Evolutionary conservation across 2,888 invertebrate species (phyloP).

Genomic region (Cephalotes varians): DNA sequence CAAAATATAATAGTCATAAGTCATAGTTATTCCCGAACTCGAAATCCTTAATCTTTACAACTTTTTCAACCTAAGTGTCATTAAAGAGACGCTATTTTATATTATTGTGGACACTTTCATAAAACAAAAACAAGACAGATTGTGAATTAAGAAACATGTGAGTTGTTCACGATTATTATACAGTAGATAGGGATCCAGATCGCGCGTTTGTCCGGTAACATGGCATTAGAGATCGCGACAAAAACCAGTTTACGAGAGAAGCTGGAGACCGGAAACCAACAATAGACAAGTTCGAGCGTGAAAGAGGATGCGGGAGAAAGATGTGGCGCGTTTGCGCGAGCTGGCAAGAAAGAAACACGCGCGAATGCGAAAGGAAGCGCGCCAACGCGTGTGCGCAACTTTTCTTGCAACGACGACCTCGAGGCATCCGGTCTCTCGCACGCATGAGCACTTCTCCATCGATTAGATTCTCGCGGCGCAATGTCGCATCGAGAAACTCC

Average conservation of each 20-base stretch:
- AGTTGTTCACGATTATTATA: constrained; percentile 15
- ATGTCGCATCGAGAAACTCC: constrained; percentile 62
- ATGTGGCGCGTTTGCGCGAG: constrained; percentile 26
- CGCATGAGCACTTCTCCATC: constrained; percentile 60
- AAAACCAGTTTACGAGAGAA: constrained; percentile 47
- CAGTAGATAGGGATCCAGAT: constrained; percentile 17
- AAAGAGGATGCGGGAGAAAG: constrained; percentile 48
- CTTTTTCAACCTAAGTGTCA: background rate
- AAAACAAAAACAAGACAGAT: constrained; percentile 7
- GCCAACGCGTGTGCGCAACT: constrained; percentile 34
- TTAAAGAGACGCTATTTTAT: background rate
- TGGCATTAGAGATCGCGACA: constrained; percentile 47
- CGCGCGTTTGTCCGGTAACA: constrained; percentile 36
- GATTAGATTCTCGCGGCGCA: constrained; percentile 76
- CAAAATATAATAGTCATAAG: background rate
- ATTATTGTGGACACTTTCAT: constrained; percentile 12
- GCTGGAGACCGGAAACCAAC: constrained; percentile 48
- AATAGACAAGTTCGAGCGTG: constrained; percentile 53
- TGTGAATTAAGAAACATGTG: constrained; percentile 20
- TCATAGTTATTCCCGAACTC: background rate
- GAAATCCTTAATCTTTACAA: constrained; percentile 4
- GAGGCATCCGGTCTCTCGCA: constrained; percentile 70
- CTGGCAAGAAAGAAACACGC: constrained; percentile 15
- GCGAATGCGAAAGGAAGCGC: constrained; percentile 26
- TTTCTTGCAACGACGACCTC: constrained; percentile 68